Conservation (phyloP, 1,140 invertebrate genomes). For the Drosophila watanabei region DNA sequence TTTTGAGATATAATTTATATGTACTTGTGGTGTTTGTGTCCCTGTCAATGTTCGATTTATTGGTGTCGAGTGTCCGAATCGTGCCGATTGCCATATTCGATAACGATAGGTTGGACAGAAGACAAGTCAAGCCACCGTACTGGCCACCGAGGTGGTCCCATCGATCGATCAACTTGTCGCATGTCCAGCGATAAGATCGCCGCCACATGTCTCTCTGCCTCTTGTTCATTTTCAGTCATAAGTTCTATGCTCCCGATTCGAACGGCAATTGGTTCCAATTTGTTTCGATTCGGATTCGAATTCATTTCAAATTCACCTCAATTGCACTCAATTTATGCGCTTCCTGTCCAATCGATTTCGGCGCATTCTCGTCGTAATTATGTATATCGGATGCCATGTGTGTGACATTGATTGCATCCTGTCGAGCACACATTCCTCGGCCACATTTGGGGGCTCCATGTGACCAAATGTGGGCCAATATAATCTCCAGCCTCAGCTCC, state of each 20-base stretch:
- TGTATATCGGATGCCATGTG: conserved; percentile 19
- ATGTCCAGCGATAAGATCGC: conserved; percentile 62
- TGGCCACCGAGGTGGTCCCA: conserved; percentile 52
- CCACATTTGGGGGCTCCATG: conserved; percentile 46
- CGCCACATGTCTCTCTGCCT: conserved; percentile 2
- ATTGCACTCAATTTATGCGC: conserved; percentile 61
- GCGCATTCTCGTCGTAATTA: conserved; percentile 53
- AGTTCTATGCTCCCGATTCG: conserved; percentile 36
- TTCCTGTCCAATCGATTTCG: conserved; percentile 69
- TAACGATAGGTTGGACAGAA: conserved; percentile 31
- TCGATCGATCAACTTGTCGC: conserved; percentile 56
- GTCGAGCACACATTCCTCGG: conserved; percentile 41
- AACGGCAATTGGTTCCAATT: conserved; percentile 5
- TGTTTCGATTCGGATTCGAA: background rate
- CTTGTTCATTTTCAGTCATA: conserved; percentile 32
- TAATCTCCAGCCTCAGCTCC: conserved; percentile 3
- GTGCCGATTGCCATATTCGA: conserved; percentile 46
- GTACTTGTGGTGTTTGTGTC: conserved; percentile 9
- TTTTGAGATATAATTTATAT: conserved; percentile 45
- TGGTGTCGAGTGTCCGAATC: conserved; percentile 41
- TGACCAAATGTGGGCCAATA: conserved; percentile 51
- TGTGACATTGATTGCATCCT: conserved; percentile 65
- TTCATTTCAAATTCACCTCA: conserved; percentile 9
- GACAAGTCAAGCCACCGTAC: conserved; percentile 9
- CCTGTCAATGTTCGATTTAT: conserved; percentile 44